Conservation (phyloP, 2,113 vertebrate species). For the Pleuronectes platessa region DNA sequence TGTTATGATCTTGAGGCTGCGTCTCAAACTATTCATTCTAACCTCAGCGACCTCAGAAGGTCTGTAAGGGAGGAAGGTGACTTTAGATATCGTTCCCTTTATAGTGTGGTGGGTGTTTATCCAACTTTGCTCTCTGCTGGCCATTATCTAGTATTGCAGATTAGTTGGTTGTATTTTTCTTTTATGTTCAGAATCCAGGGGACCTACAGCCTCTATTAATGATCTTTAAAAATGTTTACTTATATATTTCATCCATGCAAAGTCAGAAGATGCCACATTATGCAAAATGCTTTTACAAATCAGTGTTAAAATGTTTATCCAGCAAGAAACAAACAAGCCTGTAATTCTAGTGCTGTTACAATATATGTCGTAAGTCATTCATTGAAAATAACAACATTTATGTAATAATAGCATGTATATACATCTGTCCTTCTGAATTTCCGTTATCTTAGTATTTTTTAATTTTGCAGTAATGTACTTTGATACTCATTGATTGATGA, state of each 20-base stretch:
- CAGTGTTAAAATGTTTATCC: too few relatives aligned
- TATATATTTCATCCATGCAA: conserved; percentile 6
- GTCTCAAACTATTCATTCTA: conserved; percentile 13
- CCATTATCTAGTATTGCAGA: conserved; percentile 58
- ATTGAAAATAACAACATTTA: too few relatives aligned
- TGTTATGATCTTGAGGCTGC: background rate
- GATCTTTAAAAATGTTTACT: background rate
- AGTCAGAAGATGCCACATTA: background rate
- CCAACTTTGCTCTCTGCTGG: conserved; percentile 78
- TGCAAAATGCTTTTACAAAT: background rate
- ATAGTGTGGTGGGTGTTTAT: conserved; percentile 41
- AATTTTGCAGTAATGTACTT: too few relatives aligned
- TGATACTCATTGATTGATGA: too few relatives aligned
- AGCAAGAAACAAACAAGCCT: too few relatives aligned
- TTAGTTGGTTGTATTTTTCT: background rate
- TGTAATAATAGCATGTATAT: background rate
- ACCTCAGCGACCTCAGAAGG: conserved; percentile 2
- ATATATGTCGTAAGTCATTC: too few relatives aligned
- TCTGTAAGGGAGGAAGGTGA: background rate
- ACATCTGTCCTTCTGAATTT: background rate
- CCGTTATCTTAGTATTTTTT: too few relatives aligned
- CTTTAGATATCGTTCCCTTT: conserved; percentile 19
- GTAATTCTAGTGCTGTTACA: too few relatives aligned
- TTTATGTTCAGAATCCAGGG: background rate
- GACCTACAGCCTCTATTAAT: background rate